Percentiles rank a stretch among this genome's conserved stretches.
Evolutionary conservation across 2,113 vertebrate genomes (phyloP).

Genomic region (Archilochus colubris): DNA sequence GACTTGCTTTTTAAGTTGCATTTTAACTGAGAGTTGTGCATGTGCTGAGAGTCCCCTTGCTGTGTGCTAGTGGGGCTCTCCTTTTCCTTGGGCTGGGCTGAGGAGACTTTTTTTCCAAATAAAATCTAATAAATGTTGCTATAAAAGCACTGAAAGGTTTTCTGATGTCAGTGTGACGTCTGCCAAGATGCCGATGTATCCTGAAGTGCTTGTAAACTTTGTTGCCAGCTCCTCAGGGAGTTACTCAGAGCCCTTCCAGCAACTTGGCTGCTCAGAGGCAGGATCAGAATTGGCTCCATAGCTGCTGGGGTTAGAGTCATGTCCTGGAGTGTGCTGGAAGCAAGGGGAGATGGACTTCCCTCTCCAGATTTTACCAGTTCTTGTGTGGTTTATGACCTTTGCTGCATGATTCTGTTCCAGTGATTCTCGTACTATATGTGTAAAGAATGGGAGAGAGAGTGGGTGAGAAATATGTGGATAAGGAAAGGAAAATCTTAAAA

Average conservation of each 20-base stretch:
- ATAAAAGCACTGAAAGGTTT: background rate
- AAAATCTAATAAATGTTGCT: background rate
- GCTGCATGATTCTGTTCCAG: background rate
- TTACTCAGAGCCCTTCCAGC: background rate
- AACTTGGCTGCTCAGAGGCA: background rate
- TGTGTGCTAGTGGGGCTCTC: background rate
- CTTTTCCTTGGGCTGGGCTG: background rate
- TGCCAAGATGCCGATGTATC: background rate
- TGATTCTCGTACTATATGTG: rapidly evolving
- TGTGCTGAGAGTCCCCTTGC: background rate
- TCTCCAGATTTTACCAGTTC: background rate
- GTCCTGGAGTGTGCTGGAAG: background rate
- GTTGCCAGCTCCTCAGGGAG: background rate
- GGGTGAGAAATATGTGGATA: background rate
- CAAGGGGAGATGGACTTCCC: background rate
- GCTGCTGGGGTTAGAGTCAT: background rate
- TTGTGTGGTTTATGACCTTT: background rate
- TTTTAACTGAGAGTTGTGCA: background rate
- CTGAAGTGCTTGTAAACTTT: background rate
- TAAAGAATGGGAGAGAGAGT: background rate
- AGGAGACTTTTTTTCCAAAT: background rate
- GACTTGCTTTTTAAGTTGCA: background rate
- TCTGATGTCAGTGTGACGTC: background rate
- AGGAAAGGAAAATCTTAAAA: background rate
- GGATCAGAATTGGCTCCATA: background rate